A percentile compares a stretch with the other conserved stretches of the same genome.
These are phyloP conservation scores for Ischnus inquisitorius DNA, from an alignment of 2,888 invertebrate species.

Conservation along the genomic window DNA sequence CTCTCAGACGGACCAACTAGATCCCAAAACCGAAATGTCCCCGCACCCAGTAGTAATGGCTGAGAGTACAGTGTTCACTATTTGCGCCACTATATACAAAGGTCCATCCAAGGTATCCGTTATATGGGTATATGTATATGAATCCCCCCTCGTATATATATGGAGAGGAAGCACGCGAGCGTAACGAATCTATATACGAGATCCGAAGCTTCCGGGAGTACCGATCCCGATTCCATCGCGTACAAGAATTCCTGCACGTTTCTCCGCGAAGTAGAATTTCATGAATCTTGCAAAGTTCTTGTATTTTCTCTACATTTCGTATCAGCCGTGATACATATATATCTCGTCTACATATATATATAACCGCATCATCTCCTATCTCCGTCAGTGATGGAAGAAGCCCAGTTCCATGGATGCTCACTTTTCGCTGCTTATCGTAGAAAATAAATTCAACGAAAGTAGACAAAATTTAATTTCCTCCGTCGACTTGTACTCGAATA, in stretches of 20 bases:
- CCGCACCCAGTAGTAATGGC: conserved; percentile 13
- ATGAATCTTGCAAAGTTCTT: conserved; percentile 52
- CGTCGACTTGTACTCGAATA: not conserved
- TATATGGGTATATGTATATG: not conserved
- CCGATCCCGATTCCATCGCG: conserved; percentile 42
- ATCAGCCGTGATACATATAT: conserved; percentile 37
- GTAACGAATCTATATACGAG: not conserved
- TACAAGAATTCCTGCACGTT: conserved; percentile 24
- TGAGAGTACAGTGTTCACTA: conserved; percentile 5
- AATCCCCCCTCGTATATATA: not conserved
- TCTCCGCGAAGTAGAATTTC: conserved; percentile 52
- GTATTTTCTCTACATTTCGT: conserved; percentile 41
- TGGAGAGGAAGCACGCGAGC: conserved; percentile 9
- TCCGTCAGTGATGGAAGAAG: conserved; percentile 27
- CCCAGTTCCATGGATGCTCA: conserved; percentile 19
- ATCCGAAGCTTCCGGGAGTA: not conserved
- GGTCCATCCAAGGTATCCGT: not conserved
- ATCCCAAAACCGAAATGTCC: conserved; percentile 72
- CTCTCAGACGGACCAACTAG: conserved; percentile 63
- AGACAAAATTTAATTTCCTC: conserved; percentile 54
- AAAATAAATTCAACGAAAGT: not conserved
- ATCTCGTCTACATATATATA: too few relatives aligned
- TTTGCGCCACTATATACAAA: not conserved
- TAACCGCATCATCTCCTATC: too few relatives aligned
- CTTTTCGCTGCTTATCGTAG: not conserved